Evolutionary conservation across 2,113 vertebrate species (phyloP).

Genomic region (Pseudorasbora parva): DNA sequence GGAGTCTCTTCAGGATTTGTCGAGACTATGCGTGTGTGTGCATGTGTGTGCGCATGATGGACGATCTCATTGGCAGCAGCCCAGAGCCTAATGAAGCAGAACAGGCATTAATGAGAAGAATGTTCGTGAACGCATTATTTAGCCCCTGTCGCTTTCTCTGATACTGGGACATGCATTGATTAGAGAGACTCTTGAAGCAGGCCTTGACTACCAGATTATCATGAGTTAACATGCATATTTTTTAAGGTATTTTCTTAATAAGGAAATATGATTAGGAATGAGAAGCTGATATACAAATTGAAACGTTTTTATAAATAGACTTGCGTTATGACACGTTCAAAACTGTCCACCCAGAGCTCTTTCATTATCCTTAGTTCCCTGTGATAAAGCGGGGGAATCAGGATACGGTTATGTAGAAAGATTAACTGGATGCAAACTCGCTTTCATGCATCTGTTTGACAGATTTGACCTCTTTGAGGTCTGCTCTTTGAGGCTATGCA

Average conservation of each 20-base stretch:
- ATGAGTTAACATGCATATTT: background rate
- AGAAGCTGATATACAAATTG: background rate
- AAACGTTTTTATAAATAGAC: background rate
- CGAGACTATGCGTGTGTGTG: background rate
- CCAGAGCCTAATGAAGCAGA: constrained; percentile 50
- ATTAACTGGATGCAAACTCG: constrained; percentile 5
- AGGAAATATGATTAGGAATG: background rate
- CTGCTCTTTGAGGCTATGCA: constrained; percentile 25
- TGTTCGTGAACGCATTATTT: constrained; percentile 38
- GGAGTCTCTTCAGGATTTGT: background rate
- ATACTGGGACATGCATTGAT: constrained; percentile 33
- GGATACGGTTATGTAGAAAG: constrained; percentile 10
- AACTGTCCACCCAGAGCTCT: background rate
- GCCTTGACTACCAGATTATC: constrained; percentile 27
- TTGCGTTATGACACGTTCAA: constrained; percentile 6
- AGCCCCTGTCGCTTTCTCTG: constrained; percentile 32
- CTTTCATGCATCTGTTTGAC: constrained; percentile 38
- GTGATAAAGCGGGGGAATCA: constrained; percentile 6
- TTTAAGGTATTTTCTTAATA: background rate
- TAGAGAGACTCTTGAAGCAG: constrained; percentile 27
- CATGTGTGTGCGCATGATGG: constrained; percentile 33
- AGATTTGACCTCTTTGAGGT: constrained; percentile 35
- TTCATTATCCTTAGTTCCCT: background rate
- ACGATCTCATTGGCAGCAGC: constrained; percentile 45
- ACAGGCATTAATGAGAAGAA: constrained; percentile 51